These are phyloP conservation scores for Hepsetus odoe DNA, from an alignment of 2,113 vertebrate genomes.

Conservation along the genomic window DNA sequence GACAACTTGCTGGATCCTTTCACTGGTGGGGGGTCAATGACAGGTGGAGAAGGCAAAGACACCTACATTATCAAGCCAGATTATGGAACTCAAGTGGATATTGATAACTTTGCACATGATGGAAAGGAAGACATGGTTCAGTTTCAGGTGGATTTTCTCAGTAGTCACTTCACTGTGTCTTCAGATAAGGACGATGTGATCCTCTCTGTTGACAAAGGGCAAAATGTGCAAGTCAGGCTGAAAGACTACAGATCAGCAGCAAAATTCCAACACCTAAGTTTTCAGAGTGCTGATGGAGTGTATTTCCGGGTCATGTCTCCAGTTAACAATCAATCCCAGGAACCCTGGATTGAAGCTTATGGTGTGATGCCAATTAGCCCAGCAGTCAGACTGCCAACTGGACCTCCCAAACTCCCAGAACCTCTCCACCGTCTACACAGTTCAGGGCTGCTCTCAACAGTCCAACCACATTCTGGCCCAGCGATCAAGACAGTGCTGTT, in stretches of 20 bases:
- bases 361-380: constrained; percentile 57
- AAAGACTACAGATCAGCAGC: constrained; percentile 10
- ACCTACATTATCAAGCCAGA: constrained; percentile 57
- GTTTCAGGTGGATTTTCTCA: constrained; percentile 57
- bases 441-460: constrained; percentile 54
- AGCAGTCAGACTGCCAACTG: constrained; percentile 47
- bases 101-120: constrained; percentile 60
- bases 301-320: constrained; percentile 43
- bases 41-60: constrained; percentile 56
- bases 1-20: constrained; percentile 58
- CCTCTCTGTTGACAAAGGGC: constrained; percentile 25
- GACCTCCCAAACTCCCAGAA: constrained; percentile 57
- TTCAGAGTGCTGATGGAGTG: constrained; percentile 60
- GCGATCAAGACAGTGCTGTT: constrained; percentile 51
- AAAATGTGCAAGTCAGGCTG: constrained; percentile 15
- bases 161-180: background rate
- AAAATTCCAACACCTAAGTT: constrained; percentile 55
- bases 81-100: constrained; percentile 34
- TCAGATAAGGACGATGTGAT: constrained; percentile 2
- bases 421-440: constrained; percentile 57
- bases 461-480: constrained; percentile 59
- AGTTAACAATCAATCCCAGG: background rate
- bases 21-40: constrained; percentile 54
- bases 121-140: constrained; percentile 52
- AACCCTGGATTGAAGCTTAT: constrained; percentile 50